A percentile compares a stretch with the other conserved stretches of the same genome.
These are phyloP conservation scores for Polydrusus cervinus DNA, from an alignment of 2,888 invertebrate genomes.

Conservation along the genomic window DNA sequence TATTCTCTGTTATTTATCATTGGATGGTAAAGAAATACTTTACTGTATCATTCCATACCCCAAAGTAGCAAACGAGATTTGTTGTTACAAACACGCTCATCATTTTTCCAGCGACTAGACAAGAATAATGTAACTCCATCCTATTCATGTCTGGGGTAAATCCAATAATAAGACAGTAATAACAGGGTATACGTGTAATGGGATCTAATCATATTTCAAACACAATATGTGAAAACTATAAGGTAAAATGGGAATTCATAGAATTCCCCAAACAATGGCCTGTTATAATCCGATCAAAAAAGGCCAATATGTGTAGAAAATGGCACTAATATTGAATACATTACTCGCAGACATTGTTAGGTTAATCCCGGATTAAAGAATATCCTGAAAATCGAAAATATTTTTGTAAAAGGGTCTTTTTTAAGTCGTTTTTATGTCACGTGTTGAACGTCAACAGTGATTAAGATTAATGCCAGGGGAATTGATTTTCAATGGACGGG, in stretches of 20 bases:
- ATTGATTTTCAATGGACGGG: slow-evolving; percentile 52
- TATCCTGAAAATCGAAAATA: slow-evolving; percentile 58
- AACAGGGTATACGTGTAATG: slow-evolving; percentile 46
- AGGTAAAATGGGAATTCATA: slow-evolving; percentile 40
- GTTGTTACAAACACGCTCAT: slow-evolving; percentile 1
- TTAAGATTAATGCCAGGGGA: slow-evolving; percentile 64
- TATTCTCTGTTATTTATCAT: too few species aligned
- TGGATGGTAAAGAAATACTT: too few species aligned
- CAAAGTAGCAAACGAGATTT: not conserved
- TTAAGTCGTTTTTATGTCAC: slow-evolving; percentile 60
- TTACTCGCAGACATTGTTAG: slow-evolving; percentile 65
- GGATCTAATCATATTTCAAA: slow-evolving; percentile 39
- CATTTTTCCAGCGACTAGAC: slow-evolving; percentile 10
- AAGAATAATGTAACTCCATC: slow-evolving; percentile 31
- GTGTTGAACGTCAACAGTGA: slow-evolving; percentile 66
- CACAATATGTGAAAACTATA: slow-evolving; percentile 41
- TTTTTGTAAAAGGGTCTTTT: slow-evolving; percentile 57
- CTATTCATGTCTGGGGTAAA: slow-evolving; percentile 21
- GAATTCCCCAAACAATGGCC: slow-evolving; percentile 54
- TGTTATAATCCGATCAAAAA: slow-evolving; percentile 66
- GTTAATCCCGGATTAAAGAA: slow-evolving; percentile 66
- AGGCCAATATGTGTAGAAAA: slow-evolving; percentile 69
- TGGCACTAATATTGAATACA: slow-evolving; percentile 69
- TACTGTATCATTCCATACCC: too few species aligned
- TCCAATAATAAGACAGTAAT: slow-evolving; percentile 47